These are phyloP conservation scores for Halotydeus destructor DNA, from an alignment of 1,140 invertebrate genomes.

Conservation along the genomic window DNA sequence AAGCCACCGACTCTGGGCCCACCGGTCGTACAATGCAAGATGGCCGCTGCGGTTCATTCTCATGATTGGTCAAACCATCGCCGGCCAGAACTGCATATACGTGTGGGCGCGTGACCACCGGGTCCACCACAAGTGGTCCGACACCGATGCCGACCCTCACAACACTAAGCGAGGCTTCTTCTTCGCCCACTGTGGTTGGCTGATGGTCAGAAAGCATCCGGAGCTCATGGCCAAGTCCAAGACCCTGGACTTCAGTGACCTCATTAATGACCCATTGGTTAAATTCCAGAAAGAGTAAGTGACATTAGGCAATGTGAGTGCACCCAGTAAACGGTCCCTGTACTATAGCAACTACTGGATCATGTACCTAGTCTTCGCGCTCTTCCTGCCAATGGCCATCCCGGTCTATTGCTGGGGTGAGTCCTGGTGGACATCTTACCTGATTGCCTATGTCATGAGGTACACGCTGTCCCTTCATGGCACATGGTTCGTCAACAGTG, in stretches of 20 bases:
- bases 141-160: slow-evolving; percentile 87
- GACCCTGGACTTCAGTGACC: slow-evolving; percentile 59
- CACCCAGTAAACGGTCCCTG: too few relatives aligned
- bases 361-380: slow-evolving; percentile 26
- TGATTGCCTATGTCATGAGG: slow-evolving; percentile 26
- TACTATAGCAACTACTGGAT: slow-evolving; percentile 26
- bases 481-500: slow-evolving; percentile 28
- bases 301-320: slow-evolving; percentile 20
- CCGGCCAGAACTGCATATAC: slow-evolving; percentile 76
- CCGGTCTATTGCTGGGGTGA: slow-evolving; percentile 31
- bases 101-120: slow-evolving; percentile 86
- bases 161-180: slow-evolving; percentile 87
- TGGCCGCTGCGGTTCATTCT: slow-evolving; percentile 59
- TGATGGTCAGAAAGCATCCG: slow-evolving; percentile 72
- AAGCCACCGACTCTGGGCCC: slow-evolving; percentile 78
- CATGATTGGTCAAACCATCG: slow-evolving; percentile 56
- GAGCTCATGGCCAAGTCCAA: slow-evolving; percentile 69
- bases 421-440: slow-evolving; percentile 24
- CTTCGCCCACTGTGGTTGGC: slow-evolving; percentile 86
- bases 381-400: slow-evolving; percentile 28
- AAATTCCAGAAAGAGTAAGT: slow-evolving; percentile 52
- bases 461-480: slow-evolving; percentile 26
- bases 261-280: slow-evolving; percentile 63
- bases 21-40: slow-evolving; percentile 79
- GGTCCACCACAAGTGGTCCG: slow-evolving; percentile 86